Evolutionary conservation across 2,113 vertebrate species (phyloP), one percentile per base, ranked within the genome.

Genomic region (Psephotus haematonotus): DNA sequence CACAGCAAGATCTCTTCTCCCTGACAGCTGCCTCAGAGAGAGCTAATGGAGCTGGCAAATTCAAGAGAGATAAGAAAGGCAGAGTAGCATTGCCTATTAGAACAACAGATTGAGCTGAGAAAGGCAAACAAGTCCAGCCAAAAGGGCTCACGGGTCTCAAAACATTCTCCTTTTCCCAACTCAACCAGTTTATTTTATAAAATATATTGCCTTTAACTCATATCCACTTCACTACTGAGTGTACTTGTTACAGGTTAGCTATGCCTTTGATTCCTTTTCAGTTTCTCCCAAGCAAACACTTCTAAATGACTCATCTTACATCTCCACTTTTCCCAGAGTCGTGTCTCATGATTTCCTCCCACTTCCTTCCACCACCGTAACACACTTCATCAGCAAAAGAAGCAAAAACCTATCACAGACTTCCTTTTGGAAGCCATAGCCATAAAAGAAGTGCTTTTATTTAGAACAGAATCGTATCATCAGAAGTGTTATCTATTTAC

Each of bases 321-420:
- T 74, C 85, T 77, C 80, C 64, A 39, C 53, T 91, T 89, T 64
- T 83, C 60, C 47, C 52, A 13, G 41, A 89, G 29, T 67, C 15
- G 23, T 67, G 49, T 85, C 74, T 94, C 86, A 78, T 89, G 55
- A 78, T 90, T 93, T 80, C 78, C 64, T 92, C 78, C 88, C 71
- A 85, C 90, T 88, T 91, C 33, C 64, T 90, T 92, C 91, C 70
- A 72, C 67, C 75, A 85, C 72, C 1, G 3, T 89, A 88, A 79
- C 47, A 85, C 28, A 43, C 80, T 86, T 71, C 52, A 82, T 44
- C 63, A 76, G 62, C 22, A 87, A 78, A 90, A 44, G 65, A 80
- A 49, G 20, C 17, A 81, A 77, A 92, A 77, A 7, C 7, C 49
- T 77, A 72, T 24, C 50, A 46, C 3, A 74, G n/a, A 35, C 47